Percentiles rank a stretch among this genome's conserved stretches.
Evolutionary conservation across 2,113 vertebrate species (phyloP).

Genomic region (Laterallus jamaicensis): DNA sequence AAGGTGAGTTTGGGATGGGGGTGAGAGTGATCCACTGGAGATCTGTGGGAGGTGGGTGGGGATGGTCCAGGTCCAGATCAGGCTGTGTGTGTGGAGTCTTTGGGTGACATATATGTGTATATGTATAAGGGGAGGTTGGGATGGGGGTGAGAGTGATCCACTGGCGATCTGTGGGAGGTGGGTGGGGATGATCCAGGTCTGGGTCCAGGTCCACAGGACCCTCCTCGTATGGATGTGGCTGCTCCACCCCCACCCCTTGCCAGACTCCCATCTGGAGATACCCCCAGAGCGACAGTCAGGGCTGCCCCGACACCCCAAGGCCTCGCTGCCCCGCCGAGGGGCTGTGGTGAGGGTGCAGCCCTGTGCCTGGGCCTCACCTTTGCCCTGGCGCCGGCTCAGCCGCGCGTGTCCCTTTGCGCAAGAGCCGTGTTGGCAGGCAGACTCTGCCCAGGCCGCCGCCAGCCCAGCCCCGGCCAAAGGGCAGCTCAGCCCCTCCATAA

Average conservation of each 20-base stretch:
- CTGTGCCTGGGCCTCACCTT: background rate
- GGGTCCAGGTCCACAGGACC: fast-evolving
- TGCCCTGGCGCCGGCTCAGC: constrained; percentile 16
- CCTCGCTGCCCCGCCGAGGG: fast-evolving
- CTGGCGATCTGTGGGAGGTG: too few relatives aligned
- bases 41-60: too few relatives aligned
- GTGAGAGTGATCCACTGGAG: too few relatives aligned
- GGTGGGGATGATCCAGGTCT: too few relatives aligned
- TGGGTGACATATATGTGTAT: too few relatives aligned
- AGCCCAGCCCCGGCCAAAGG: constrained; percentile 3
- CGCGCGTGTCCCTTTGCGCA: background rate
- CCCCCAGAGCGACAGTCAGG: fast-evolving
- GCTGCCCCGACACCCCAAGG: fast-evolving
- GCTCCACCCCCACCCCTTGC: too few relatives aligned
- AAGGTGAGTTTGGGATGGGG: too few relatives aligned
- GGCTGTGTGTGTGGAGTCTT: too few relatives aligned
- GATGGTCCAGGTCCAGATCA: too few relatives aligned
- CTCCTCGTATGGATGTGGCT: too few relatives aligned
- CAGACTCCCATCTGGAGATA: background rate
- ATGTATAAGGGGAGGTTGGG: too few relatives aligned
- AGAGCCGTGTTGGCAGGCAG: background rate
- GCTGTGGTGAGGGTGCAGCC: fast-evolving
- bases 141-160: too few relatives aligned
- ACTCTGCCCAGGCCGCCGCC: background rate
- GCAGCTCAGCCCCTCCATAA: background rate